Percentiles rank a stretch among this genome's conserved stretches.
phyloP scores from a whole-genome alignment of 2,797 vertebrate species.

The Oreochromis grahami region DNA sequence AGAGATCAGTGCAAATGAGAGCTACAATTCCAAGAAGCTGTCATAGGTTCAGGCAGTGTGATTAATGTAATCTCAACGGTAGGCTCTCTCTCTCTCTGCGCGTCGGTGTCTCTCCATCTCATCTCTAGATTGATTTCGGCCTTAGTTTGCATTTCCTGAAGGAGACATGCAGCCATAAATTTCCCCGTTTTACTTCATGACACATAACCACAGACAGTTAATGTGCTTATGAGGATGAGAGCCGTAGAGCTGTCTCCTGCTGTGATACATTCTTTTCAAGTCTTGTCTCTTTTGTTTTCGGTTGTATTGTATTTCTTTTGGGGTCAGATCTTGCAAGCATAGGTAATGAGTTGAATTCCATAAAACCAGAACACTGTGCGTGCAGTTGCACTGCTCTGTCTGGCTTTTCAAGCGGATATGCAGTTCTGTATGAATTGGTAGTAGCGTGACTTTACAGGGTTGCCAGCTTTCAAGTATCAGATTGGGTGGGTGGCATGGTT shows the following conservation, averaged over 20 bases:
- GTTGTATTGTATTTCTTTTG: not conserved
- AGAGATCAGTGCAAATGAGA: not conserved
- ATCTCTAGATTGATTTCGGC: conserved; percentile 29
- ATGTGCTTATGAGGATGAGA: not conserved
- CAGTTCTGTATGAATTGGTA: not conserved
- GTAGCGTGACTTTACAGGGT: not conserved
- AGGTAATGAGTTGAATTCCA: not conserved
- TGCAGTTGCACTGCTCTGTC: not conserved
- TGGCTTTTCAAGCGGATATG: not conserved
- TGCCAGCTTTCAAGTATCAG: not conserved
- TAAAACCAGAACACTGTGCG: not conserved
- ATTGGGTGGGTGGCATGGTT: not conserved
- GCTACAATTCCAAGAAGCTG: conserved; percentile 17
- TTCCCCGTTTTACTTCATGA: not conserved
- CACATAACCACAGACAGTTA: not conserved
- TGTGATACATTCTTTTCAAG: not conserved
- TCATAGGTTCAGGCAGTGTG: not conserved
- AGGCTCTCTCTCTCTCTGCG: not conserved
- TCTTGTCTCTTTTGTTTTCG: not conserved
- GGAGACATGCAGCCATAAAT: not conserved
- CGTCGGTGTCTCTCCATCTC: not conserved
- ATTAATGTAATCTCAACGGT: conserved; percentile 23
- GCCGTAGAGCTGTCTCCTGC: not conserved
- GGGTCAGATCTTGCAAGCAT: not conserved
- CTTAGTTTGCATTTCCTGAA: conserved; percentile 9